Conservation (phyloP, 1,140 invertebrate genomes). For the Meloidogyne hapla region DNA sequence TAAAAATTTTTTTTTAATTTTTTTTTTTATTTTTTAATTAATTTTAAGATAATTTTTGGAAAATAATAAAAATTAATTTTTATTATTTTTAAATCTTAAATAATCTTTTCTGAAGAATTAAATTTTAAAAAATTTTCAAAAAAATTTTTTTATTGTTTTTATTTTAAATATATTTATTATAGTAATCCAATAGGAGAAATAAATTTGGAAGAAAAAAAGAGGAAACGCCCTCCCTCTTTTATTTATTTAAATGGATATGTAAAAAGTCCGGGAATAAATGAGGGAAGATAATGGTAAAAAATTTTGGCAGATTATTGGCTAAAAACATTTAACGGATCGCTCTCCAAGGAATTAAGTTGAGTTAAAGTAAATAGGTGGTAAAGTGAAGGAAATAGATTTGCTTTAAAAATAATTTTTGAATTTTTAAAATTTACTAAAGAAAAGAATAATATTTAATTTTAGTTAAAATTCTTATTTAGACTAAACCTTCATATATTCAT, state of each 20-base stretch:
- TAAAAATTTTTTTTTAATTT: no score
- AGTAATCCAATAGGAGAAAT: background rate
- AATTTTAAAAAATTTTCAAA: no score
- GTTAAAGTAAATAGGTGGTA: background rate
- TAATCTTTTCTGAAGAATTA: no score
- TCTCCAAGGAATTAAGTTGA: conserved; percentile 17
- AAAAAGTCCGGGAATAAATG: background rate
- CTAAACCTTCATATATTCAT: no score
- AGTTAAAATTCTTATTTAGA: no score
- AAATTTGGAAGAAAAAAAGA: background rate
- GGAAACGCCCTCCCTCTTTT: background rate
- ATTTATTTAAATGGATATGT: background rate
- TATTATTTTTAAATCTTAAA: no score
- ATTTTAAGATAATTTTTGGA: no score
- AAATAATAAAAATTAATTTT: no score
- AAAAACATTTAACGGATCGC: conserved; percentile 29
- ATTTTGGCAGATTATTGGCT: conserved; percentile 22
- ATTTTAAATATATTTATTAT: no score
- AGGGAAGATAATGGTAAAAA: background rate
- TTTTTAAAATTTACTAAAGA: background rate
- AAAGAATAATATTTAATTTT: background rate
- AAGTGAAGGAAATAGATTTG: background rate
- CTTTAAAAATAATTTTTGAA: background rate
- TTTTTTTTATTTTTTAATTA: no score
- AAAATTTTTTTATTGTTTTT: no score